Evolutionary conservation across 2,797 vertebrate genomes (phyloP), one percentile per base, ranked within the genome.

Genomic region (Pelochelys cantorii): DNA sequence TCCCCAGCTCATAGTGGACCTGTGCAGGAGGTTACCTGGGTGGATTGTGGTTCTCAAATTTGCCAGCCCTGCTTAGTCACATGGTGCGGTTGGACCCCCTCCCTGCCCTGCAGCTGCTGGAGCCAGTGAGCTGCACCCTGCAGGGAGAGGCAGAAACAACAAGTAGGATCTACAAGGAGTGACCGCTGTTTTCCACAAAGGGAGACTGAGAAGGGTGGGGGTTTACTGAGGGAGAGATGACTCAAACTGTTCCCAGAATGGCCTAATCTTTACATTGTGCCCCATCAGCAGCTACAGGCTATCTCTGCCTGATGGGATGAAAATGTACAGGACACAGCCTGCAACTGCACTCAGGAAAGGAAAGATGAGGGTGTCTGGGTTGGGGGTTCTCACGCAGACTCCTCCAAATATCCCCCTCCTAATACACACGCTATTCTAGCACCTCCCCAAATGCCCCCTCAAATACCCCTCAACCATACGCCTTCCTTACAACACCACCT

Each of bases 21-120:
- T 65, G 7, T 7, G 14, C 31, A 31, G 62, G 31, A 65, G 31
- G 31, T 65, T 15, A 2, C 42, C 4, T 8, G 2, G 17, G 31
- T 4, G 3, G 29, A 6, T 29, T 65, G 14, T 65, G 29, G 14
- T n/a, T 65, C 60, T 14, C 60, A 65, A 15, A 8, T n/a, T 65
- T n/a, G 62, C 7, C 31, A 68, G n/a, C 31, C 31, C 31, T 68
- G 15, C 62, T 68, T n/a, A 8, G 17, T 68, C 17, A 34, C 22
- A 31, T 55, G 59, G 2, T 3, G 2, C 0, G 29, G 74, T 59
- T 27, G 27, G 34, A n/a, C 55, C 27, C 27, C 65, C 22, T 12
- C 52, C 80, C 2, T 0, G 6, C 0, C 54, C 27, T 22, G 22
- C 48, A 75, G n/a, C 56, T 81, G 42, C 55, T 22, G 62, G 62